Evolutionary conservation across 2,888 invertebrate genomes (phyloP).

Genomic region (Scaptomyza tumidula): DNA sequence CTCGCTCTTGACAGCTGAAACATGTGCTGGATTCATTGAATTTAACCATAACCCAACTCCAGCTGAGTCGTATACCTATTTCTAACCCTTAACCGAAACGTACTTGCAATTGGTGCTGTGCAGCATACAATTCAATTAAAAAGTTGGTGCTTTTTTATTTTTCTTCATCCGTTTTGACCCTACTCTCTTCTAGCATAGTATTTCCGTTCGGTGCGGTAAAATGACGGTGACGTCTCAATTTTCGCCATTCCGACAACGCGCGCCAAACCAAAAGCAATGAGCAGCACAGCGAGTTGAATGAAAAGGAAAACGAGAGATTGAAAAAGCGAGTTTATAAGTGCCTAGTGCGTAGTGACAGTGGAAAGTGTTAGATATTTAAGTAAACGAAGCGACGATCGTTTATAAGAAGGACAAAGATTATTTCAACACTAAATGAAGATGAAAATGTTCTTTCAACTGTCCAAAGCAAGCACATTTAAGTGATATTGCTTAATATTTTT

Average conservation of each 20-base stretch:
- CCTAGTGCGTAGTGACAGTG: slow-evolving; percentile 30
- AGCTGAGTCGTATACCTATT: slow-evolving; percentile 12
- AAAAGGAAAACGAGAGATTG: slow-evolving; percentile 13
- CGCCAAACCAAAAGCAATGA: slow-evolving; percentile 48
- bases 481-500: background rate
- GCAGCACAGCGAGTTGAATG: slow-evolving; percentile 17
- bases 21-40: slow-evolving; percentile 28
- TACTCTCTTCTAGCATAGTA: slow-evolving; percentile 11
- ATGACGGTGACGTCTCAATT: slow-evolving; percentile 74
- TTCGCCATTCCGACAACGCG: slow-evolving; percentile 50
- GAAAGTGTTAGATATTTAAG: slow-evolving; percentile 5
- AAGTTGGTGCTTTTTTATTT: slow-evolving; percentile 41
- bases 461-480: background rate
- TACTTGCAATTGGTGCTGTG: slow-evolving; percentile 67
- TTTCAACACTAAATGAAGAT: background rate
- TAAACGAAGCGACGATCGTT: background rate
- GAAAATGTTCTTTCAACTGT: background rate
- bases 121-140: slow-evolving; percentile 75
- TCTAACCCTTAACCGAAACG: slow-evolving; percentile 20
- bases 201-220: slow-evolving; percentile 49
- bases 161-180: background rate
- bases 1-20: slow-evolving; percentile 28
- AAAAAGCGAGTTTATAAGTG: slow-evolving; percentile 12
- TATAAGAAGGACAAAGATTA: background rate
- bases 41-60: slow-evolving; percentile 2